Evolutionary conservation across 2,797 vertebrate genomes (phyloP).

Genomic region (Pelobates cultripes): DNA sequence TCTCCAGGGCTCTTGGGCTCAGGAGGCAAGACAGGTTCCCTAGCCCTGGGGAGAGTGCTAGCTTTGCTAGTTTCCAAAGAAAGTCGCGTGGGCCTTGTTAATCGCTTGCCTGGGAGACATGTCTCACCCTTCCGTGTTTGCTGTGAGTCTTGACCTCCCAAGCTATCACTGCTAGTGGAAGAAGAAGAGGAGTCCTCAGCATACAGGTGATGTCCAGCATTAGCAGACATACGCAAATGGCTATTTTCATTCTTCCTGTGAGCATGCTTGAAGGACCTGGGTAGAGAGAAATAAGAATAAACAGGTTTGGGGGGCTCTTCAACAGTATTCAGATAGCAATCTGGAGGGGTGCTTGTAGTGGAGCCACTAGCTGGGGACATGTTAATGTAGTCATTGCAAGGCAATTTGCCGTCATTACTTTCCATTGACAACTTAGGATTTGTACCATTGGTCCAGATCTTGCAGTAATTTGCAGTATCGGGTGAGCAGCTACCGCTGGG

Average conservation of each 20-base stretch:
- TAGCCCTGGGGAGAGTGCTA: slow-evolving; percentile 80
- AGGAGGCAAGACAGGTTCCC: slow-evolving; percentile 74
- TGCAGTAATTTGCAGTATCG: slow-evolving; percentile 74
- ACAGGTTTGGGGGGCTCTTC: slow-evolving; percentile 71
- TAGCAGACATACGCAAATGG: slow-evolving; percentile 72
- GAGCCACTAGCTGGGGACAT: slow-evolving; percentile 86
- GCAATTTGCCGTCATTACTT: slow-evolving; percentile 75
- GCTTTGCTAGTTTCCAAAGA: slow-evolving; percentile 80
- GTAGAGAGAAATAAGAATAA: slow-evolving; percentile 83
- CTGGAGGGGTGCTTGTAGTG: slow-evolving; percentile 81
- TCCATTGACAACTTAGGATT: slow-evolving; percentile 76
- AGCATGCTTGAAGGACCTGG: slow-evolving; percentile 83
- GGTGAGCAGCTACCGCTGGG: slow-evolving; percentile 84
- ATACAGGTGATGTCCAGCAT: slow-evolving; percentile 73
- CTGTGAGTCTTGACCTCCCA: slow-evolving; percentile 59
- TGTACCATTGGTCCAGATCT: slow-evolving; percentile 79
- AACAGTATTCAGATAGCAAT: slow-evolving; percentile 75
- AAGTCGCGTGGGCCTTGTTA: slow-evolving; percentile 77
- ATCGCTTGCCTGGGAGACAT: slow-evolving; percentile 70
- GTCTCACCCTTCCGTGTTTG: slow-evolving; percentile 71
- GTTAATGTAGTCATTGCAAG: slow-evolving; percentile 83
- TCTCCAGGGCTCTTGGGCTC: slow-evolving; percentile 86
- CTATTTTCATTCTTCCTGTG: slow-evolving; percentile 67
- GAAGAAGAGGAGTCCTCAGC: slow-evolving; percentile 76
- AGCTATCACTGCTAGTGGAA: slow-evolving; percentile 82